A percentile compares a stretch with the other conserved stretches of the same genome.
Evolutionary conservation across 2,113 vertebrate genomes (phyloP).

Genomic region (Pithys albifrons): DNA sequence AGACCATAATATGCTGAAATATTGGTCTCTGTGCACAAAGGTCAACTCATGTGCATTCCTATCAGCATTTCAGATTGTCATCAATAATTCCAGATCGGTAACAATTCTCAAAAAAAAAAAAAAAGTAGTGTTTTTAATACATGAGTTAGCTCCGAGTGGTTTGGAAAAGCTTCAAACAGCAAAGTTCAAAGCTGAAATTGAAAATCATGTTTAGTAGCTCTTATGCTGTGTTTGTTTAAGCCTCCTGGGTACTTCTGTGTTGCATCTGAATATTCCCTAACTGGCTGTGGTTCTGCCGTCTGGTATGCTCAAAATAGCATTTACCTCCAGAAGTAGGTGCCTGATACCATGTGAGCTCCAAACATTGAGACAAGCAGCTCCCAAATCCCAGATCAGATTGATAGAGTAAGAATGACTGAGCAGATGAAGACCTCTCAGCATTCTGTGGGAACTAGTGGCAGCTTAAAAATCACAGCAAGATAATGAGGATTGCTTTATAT

Average conservation of each 20-base stretch:
- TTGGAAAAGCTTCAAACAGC: conserved; percentile 30
- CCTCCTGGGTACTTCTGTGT: background rate
- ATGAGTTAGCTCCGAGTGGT: background rate
- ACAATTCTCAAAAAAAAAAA: background rate
- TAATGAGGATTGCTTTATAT: background rate
- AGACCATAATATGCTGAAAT: background rate
- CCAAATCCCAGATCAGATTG: background rate
- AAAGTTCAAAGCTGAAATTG: conserved; percentile 44
- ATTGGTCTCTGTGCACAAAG: background rate
- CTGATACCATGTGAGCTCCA: background rate
- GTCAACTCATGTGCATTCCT: background rate
- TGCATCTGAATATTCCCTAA: background rate
- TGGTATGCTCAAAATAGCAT: background rate
- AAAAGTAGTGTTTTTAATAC: background rate
- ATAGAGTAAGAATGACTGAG: background rate
- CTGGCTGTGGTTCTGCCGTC: background rate
- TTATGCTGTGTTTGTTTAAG: background rate
- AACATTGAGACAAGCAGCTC: background rate
- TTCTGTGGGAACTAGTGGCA: background rate
- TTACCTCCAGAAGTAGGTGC: background rate
- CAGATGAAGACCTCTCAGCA: background rate
- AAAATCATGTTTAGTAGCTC: conserved; percentile 8
- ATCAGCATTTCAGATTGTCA: background rate
- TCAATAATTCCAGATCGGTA: background rate
- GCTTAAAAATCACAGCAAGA: background rate